A percentile compares a stretch with the other conserved stretches of the same genome.
phyloP scores from a whole-genome alignment of 2,888 invertebrate species.

The Drosophila tripunctata region DNA sequence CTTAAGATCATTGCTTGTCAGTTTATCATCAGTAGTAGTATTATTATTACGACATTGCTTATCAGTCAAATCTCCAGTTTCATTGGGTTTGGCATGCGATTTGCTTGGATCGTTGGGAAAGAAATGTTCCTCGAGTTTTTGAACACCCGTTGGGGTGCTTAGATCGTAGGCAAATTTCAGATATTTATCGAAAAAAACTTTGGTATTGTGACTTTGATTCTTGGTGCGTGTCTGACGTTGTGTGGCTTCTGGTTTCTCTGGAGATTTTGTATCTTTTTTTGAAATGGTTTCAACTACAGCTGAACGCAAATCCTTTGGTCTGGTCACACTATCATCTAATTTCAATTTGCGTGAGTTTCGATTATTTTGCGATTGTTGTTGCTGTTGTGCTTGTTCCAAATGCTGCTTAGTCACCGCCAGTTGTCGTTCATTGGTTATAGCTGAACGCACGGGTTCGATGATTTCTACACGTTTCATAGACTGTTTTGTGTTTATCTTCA shows the following conservation, averaged over 20 bases:
- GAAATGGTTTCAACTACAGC: slow-evolving; percentile 8
- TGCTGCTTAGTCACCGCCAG: slow-evolving; percentile 5
- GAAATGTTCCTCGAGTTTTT: slow-evolving; percentile 65
- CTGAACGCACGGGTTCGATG: neutral
- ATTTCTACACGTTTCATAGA: slow-evolving; percentile 22
- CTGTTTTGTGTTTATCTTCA: slow-evolving; percentile 13
- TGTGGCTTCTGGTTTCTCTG: slow-evolving; percentile 9
- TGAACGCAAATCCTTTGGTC: slow-evolving; percentile 10
- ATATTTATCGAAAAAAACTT: slow-evolving; percentile 67
- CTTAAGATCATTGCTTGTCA: neutral
- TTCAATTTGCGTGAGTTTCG: slow-evolving; percentile 19
- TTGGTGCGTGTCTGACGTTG: slow-evolving; percentile 38
- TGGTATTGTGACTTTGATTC: slow-evolving; percentile 38
- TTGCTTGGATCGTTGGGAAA: slow-evolving; percentile 39
- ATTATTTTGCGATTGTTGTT: neutral
- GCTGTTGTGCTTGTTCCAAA: neutral
- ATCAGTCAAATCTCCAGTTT: slow-evolving; percentile 8
- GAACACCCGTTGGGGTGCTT: slow-evolving; percentile 60
- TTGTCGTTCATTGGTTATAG: slow-evolving; percentile 13
- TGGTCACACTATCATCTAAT: slow-evolving; percentile 1
- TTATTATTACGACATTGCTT: neutral
- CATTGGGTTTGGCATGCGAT: slow-evolving; percentile 4
- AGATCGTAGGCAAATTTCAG: slow-evolving; percentile 66
- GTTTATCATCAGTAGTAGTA: neutral
- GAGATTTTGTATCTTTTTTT: slow-evolving; percentile 18